These are phyloP conservation scores for Daubentonia madagascariensis DNA, from an alignment of 2,113 vertebrate species.

Conservation along the genomic window DNA sequence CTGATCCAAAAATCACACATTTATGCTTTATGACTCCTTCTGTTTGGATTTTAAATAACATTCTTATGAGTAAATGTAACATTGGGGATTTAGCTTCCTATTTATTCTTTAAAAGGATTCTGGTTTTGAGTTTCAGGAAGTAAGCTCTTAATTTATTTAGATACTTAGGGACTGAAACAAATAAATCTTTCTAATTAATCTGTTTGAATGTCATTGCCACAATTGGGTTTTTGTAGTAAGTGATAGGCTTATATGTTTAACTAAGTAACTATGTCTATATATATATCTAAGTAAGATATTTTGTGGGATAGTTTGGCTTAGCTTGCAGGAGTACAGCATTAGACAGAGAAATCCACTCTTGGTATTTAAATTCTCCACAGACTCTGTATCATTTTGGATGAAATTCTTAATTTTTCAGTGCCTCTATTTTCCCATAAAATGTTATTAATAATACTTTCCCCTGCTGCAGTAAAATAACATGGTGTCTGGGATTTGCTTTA, in stretches of 20 bases:
- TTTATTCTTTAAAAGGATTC: background rate
- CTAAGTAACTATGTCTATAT: too few relatives aligned
- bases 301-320: accelerated
- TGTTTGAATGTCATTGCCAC: too few relatives aligned
- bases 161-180: background rate
- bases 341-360: too few relatives aligned
- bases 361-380: background rate
- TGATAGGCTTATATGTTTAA: background rate
- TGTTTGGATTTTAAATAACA: background rate
- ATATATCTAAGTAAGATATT: background rate
- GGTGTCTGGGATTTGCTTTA: background rate
- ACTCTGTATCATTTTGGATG: background rate
- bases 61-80: background rate
- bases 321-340: background rate
- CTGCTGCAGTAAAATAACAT: background rate
- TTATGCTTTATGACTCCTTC: background rate
- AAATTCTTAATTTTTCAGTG: background rate
- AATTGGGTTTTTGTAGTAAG: background rate
- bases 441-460: background rate
- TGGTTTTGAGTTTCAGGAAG: background rate
- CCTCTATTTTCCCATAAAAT: background rate
- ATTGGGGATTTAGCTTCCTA: background rate
- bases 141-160: background rate
- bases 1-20: background rate
- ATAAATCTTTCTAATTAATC: too few relatives aligned